Evolutionary conservation across 2,797 vertebrate species (phyloP).

Genomic region (Lacerta bilineata): DNA sequence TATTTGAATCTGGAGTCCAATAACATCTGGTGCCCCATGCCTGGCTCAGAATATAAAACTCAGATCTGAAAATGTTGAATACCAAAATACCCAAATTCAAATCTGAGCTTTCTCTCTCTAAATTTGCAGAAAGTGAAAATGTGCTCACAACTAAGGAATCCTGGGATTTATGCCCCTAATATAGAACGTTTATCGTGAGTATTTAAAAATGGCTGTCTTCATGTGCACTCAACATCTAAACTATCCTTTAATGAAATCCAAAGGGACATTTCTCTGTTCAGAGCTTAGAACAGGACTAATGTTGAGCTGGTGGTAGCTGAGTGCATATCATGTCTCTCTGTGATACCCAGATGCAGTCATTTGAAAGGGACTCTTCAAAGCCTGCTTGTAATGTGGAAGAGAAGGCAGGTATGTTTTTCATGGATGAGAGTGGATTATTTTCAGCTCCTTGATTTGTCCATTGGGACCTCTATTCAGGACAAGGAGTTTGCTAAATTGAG

Average conservation of each 20-base stretch:
- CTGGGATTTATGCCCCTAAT: not conserved
- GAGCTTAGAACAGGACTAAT: slow-evolving; percentile 11
- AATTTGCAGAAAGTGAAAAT: not conserved
- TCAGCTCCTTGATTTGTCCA: slow-evolving; percentile 54
- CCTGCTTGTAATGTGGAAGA: slow-evolving; percentile 22
- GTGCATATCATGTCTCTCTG: not conserved
- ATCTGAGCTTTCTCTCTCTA: not conserved
- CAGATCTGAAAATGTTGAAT: not conserved
- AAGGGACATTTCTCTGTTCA: not conserved
- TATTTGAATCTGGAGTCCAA: too few relatives aligned
- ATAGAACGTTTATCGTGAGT: rapidly evolving
- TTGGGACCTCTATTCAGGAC: slow-evolving; percentile 54
- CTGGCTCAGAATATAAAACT: not conserved
- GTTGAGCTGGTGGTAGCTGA: not conserved
- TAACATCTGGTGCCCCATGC: too few relatives aligned
- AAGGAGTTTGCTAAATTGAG: slow-evolving; percentile 47
- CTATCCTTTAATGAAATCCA: not conserved
- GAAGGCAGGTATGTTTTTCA: slow-evolving; percentile 26
- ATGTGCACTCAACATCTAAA: not conserved
- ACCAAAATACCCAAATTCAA: not conserved
- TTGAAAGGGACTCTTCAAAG: slow-evolving; percentile 36
- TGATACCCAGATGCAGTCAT: not conserved
- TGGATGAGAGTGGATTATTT: slow-evolving; percentile 53
- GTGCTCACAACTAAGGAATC: not conserved
- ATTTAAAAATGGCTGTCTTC: not conserved